Evolutionary conservation across 1,140 invertebrate species (phyloP).

Genomic region (Saccostrea cuccullata): DNA sequence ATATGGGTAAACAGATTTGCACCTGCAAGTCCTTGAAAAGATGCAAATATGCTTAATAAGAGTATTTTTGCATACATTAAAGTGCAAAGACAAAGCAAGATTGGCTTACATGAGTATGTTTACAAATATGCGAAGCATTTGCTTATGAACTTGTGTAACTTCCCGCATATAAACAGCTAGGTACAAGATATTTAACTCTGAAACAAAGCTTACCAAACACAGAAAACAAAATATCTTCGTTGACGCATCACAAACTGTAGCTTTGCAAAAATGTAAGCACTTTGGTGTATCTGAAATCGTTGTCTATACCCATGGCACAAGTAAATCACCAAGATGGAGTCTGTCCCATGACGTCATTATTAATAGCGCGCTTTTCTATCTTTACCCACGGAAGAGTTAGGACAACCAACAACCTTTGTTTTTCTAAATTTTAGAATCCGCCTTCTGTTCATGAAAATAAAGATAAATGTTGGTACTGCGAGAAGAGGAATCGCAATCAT

Average conservation of each 20-base stretch:
- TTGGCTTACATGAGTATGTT: no score
- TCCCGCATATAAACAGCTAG: no score
- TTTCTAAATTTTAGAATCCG: constrained; percentile 48
- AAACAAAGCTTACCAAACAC: no score
- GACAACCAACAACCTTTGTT: background rate
- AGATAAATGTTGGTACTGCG: constrained; percentile 51
- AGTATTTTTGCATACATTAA: no score
- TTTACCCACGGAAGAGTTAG: background rate
- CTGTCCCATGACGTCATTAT: background rate
- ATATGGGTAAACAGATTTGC: no score
- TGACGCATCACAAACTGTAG: background rate
- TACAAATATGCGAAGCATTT: no score
- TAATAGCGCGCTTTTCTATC: constrained; percentile 26
- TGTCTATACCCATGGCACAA: background rate
- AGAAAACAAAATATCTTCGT: background rate
- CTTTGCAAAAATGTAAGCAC: background rate
- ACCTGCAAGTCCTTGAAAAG: no score
- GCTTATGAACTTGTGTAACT: no score
- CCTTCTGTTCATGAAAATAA: constrained; percentile 56
- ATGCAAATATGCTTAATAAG: no score
- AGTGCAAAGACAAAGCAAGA: no score
- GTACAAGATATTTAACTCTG: no score
- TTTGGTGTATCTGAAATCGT: background rate
- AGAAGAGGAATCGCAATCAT: constrained; percentile 53
- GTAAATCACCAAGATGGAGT: background rate